Evolutionary conservation across 2,888 invertebrate species (phyloP).

Genomic region (Pristionchus exspectatus): DNA sequence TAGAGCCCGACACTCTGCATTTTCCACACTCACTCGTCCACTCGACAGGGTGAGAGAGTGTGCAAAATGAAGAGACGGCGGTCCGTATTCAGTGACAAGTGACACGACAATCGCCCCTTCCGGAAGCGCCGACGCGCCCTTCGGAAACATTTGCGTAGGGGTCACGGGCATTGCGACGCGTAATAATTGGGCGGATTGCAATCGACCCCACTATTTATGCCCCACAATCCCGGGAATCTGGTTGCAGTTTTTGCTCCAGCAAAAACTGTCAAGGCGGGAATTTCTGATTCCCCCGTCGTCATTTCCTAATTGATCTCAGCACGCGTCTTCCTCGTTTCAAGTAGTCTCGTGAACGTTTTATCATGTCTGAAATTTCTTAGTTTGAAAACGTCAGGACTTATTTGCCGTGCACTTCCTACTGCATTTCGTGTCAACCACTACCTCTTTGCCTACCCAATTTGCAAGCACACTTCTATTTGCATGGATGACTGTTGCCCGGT

Average conservation of each 20-base stretch:
- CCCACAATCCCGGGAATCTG: background rate
- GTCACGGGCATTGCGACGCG: background rate
- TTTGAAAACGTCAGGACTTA: background rate
- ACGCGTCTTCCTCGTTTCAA: background rate
- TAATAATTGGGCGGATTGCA: background rate
- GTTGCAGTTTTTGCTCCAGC: background rate
- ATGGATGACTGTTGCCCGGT: no score
- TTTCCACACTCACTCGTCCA: no score
- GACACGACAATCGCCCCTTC: background rate
- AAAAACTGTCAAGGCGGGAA: background rate
- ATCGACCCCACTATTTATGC: background rate
- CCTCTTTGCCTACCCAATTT: no score
- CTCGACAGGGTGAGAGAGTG: no score
- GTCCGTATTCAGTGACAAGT: background rate
- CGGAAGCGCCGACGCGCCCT: background rate
- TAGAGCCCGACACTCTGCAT: no score
- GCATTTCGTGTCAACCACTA: no score
- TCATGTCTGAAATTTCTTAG: background rate
- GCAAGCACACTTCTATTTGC: no score
- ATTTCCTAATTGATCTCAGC: slow-evolving; percentile 30
- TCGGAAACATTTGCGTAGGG: slow-evolving; percentile 13
- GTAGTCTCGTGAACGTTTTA: background rate
- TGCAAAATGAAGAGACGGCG: no score
- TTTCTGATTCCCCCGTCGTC: background rate
- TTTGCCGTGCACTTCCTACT: background rate